These are phyloP conservation scores for Tangara arthus DNA, from an alignment of 2,797 vertebrate genomes.

Conservation along the genomic window DNA sequence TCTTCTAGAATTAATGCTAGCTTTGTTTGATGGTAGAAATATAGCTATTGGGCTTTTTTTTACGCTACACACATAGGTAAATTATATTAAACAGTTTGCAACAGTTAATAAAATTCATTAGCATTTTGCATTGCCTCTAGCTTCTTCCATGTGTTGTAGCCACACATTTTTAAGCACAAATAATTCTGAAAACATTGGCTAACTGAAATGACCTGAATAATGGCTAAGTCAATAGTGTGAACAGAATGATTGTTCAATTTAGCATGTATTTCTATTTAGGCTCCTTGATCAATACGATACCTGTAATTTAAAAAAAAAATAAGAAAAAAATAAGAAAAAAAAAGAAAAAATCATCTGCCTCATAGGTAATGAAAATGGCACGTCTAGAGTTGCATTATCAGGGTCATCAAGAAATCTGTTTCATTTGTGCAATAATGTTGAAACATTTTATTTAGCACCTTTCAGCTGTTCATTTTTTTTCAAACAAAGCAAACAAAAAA, in stretches of 20 bases:
- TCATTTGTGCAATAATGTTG: not conserved
- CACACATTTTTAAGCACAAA: not conserved
- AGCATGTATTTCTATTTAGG: not conserved
- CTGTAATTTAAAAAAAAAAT: not conserved
- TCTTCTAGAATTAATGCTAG: not conserved
- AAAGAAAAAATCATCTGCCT: not conserved
- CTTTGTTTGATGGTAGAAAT: not conserved
- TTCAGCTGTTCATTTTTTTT: not conserved
- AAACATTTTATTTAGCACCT: not conserved
- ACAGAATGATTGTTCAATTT: constrained; percentile 27
- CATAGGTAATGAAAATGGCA: not conserved
- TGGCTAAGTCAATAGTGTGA: not conserved
- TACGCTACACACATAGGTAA: not conserved
- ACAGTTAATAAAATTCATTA: not conserved
- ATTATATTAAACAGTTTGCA: not conserved
- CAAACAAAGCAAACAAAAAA: not conserved
- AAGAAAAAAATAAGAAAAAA: not conserved
- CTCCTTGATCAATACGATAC: not conserved
- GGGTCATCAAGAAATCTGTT: not conserved
- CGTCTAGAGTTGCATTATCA: not conserved
- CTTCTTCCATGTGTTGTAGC: not conserved
- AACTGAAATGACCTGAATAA: constrained; percentile 30
- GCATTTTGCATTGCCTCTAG: not conserved
- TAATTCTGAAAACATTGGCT: not conserved
- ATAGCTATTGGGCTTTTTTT: not conserved